A percentile compares a stretch with the other conserved stretches of the same genome.
phyloP scores from a whole-genome alignment of 2,797 vertebrate genomes.

The Hemibagrus guttatus region DNA sequence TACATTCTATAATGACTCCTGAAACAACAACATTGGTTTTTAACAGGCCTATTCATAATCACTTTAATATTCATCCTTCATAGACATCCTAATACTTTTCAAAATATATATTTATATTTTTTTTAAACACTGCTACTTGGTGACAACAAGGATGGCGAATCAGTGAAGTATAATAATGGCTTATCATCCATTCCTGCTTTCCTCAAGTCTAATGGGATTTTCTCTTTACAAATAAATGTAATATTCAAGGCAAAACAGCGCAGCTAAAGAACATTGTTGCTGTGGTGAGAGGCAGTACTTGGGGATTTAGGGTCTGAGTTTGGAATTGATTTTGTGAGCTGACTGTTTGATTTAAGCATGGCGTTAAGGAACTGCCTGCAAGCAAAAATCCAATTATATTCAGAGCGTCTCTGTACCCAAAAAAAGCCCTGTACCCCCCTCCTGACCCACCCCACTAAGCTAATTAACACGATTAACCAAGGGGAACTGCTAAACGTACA shows the following conservation, averaged over 20 bases:
- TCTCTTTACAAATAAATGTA: slow-evolving; percentile 34
- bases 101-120: neutral
- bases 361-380: slow-evolving; percentile 57
- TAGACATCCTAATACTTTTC: neutral
- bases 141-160: slow-evolving; percentile 26
- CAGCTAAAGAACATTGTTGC: slow-evolving; percentile 45
- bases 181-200: slow-evolving; percentile 26
- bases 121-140: neutral
- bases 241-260: slow-evolving; percentile 27
- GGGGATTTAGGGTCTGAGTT: slow-evolving; percentile 58
- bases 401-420: slow-evolving; percentile 52
- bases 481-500: slow-evolving; percentile 54
- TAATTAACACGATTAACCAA: slow-evolving; percentile 61
- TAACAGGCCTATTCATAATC: neutral
- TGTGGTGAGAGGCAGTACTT: slow-evolving; percentile 52
- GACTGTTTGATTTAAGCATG: slow-evolving; percentile 66
- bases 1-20: neutral
- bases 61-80: slow-evolving; percentile 10
- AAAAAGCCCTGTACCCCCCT: slow-evolving; percentile 45
- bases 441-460: slow-evolving; percentile 50
- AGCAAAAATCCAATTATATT: slow-evolving; percentile 57
- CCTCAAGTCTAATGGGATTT: slow-evolving; percentile 20
- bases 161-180: slow-evolving; percentile 24
- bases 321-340: slow-evolving; percentile 66
- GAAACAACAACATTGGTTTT: neutral